Base-by-base conservation (phyloP, 2,888 invertebrate species). In the Napeogenes sylphis region DNA sequence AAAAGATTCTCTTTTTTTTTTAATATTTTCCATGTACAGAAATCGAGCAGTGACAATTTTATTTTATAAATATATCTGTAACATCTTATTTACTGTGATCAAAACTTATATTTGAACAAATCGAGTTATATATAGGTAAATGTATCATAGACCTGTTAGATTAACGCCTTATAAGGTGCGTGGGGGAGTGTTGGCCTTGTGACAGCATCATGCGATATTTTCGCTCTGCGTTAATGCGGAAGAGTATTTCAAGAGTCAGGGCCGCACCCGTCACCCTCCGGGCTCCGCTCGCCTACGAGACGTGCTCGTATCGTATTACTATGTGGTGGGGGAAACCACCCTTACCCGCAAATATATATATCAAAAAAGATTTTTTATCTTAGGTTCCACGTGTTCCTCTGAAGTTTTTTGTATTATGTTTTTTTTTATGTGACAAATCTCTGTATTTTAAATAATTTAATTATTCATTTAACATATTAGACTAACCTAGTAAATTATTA, bases 191-290 rank as follows among this genome's bases (percentile, higher is more conserved):
- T 73, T 73, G 73, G 79, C 89, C 87, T 88, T 85, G 78, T 58
- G 72, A 74, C 83, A 77, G 81, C 85, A 87, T 87, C 87, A 86
- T 87, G 83, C 87, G 87, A 87, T 89, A 90, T 90, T 90, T 90
- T 88, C 81, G 87, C 86, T 83, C 82, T 74, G 75, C 83, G 82
- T 83, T 87, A 86, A 90, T 83, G 86, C 90, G 90, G 90, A 90
- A 90, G 90, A 89, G 90, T 90, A 90, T 90, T 90, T 90, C 89
- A 90, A 90, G 91, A 90, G 90, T 89, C 90, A 91, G 88, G 90
- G 90, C 80, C 89, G 75, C 82, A 81, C 82, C 84, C 83, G 82
- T 80, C 83, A 80, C 84, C 82, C 81, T 79, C 76, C 72, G 71
- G 53, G 66, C 65, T 61, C 62, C 57, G 58, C 56, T 66, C 70